A percentile compares a stretch with the other conserved stretches of the same genome.
phyloP scores from a whole-genome alignment of 2,797 vertebrate genomes.

The Psittacula derbiana region DNA sequence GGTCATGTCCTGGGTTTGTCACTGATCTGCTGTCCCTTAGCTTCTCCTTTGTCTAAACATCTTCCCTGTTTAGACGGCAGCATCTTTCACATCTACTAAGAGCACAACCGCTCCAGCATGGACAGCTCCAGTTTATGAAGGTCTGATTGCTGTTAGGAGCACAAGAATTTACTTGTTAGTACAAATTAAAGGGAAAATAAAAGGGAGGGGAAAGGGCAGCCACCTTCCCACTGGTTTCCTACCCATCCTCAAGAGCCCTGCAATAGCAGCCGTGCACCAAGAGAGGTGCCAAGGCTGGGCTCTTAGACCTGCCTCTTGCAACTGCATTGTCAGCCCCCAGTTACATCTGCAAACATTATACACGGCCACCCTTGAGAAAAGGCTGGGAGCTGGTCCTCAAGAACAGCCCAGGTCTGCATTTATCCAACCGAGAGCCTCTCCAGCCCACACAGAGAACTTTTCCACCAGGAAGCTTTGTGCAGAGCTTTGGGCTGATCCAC shows the following conservation, averaged over 20 bases:
- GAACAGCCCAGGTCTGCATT: not conserved
- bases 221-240: not conserved
- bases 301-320: not conserved
- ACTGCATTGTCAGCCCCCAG: not conserved
- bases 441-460: not conserved
- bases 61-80: not conserved
- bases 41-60: not conserved
- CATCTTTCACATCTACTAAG: not conserved
- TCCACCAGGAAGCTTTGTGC: not conserved
- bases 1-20: not conserved
- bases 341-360: not conserved
- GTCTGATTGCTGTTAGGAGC: fast-evolving
- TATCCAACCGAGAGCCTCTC: not conserved
- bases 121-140: not conserved
- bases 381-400: not conserved
- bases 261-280: not conserved
- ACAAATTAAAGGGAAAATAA: not conserved
- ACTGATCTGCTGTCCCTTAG: not conserved
- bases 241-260: not conserved
- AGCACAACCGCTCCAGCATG: fast-evolving
- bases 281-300: not conserved
- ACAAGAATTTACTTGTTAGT: fast-evolving
- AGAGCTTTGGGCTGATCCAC: not conserved
- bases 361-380: not conserved
- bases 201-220: not conserved